Evolutionary conservation across 2,113 vertebrate species (phyloP).

Genomic region (Balaeniceps rex): DNA sequence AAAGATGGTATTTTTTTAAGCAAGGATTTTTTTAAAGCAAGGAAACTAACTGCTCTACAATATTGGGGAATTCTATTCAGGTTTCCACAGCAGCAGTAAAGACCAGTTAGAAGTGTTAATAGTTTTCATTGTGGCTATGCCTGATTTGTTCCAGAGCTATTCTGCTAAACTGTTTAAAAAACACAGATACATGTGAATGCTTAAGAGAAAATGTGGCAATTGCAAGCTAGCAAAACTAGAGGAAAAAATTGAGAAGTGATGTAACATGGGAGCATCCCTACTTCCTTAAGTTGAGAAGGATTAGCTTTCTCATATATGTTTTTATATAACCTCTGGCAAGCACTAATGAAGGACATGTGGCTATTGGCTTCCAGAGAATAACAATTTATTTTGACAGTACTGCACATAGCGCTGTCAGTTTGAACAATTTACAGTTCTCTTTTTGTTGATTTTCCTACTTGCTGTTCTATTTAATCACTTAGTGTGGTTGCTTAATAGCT

Average conservation of each 20-base stretch:
- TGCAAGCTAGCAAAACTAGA: not conserved
- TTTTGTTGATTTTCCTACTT: not conserved
- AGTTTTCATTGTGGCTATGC: not conserved
- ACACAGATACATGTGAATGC: not conserved
- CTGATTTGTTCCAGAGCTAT: not conserved
- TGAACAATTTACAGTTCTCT: not conserved
- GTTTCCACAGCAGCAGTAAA: not conserved
- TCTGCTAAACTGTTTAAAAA: not conserved
- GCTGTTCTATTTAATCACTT: not conserved
- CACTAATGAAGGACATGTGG: not conserved
- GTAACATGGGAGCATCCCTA: not conserved
- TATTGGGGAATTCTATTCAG: not conserved
- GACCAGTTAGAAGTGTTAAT: not conserved
- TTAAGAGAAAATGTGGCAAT: not conserved
- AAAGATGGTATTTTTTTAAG: not conserved
- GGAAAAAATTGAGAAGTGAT: not conserved
- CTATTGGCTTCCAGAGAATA: not conserved
- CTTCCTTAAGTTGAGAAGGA: not conserved
- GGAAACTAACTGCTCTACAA: not conserved
- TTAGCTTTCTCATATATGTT: not conserved
- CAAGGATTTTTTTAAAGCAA: not conserved
- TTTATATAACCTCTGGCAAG: not conserved
- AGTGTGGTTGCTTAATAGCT: not conserved
- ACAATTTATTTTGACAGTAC: not conserved
- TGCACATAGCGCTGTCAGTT: not conserved